These are phyloP conservation scores for Rotaria magnacalcarata DNA, from an alignment of 2,888 invertebrate species.

Conservation along the genomic window DNA sequence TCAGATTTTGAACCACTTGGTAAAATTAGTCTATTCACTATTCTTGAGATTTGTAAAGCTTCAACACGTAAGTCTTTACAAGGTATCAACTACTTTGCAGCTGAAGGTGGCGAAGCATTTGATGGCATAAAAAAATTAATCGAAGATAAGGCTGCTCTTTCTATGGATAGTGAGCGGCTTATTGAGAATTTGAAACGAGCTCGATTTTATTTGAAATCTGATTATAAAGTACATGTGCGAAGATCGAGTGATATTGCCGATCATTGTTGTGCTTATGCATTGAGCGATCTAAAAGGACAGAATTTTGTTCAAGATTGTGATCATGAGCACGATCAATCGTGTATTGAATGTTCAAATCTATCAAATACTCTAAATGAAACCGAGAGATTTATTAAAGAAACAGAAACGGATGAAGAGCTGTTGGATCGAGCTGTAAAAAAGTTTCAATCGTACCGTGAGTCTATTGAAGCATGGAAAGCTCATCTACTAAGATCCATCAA, in stretches of 20 bases:
- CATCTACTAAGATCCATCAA: not conserved
- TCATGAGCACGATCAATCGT: not conserved
- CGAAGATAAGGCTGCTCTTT: too few relatives aligned
- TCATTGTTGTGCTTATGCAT: too few relatives aligned
- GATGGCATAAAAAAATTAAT: too few relatives aligned
- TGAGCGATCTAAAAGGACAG: too few relatives aligned
- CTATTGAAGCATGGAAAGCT: constrained; percentile 4
- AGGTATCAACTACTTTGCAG: not conserved
- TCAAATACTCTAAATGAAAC: too few relatives aligned
- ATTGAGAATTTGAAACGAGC: not conserved
- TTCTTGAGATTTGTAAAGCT: not conserved
- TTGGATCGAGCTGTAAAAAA: not conserved
- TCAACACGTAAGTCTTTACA: not conserved
- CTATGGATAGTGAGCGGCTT: too few relatives aligned
- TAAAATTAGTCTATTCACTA: not conserved
- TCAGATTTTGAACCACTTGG: not conserved
- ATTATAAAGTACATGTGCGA: not conserved
- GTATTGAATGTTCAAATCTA: not conserved
- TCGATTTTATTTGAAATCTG: constrained; percentile 15
- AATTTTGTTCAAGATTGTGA: too few relatives aligned
- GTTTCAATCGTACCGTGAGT: not conserved
- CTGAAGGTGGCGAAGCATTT: not conserved
- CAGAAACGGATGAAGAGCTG: too few relatives aligned
- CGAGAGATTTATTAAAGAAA: too few relatives aligned
- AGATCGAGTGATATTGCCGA: too few relatives aligned